These are phyloP conservation scores for Ariopsis seemanni DNA, from an alignment of 2,113 vertebrate genomes.

Conservation along the genomic window DNA sequence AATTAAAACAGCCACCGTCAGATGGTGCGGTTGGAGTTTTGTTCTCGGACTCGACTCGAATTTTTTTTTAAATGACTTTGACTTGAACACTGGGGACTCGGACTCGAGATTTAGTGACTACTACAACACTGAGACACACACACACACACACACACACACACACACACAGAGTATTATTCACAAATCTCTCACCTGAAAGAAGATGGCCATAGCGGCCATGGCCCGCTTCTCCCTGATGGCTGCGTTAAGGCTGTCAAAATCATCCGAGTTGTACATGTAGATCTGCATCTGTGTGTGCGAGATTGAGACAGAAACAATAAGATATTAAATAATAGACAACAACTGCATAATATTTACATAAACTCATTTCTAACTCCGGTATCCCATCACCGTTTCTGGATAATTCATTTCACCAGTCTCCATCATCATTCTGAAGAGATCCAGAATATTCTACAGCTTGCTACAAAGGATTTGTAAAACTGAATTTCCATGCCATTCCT, in stretches of 20 bases:
- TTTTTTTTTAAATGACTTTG: too few species aligned
- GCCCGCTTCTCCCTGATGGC: constrained; percentile 89
- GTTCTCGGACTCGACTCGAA: too few species aligned
- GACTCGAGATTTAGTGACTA: too few species aligned
- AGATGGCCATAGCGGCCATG: constrained; percentile 88
- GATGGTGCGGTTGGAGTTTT: too few species aligned
- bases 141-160: constrained; percentile 28
- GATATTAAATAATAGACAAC: background rate
- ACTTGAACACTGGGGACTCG: too few species aligned
- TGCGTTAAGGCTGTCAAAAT: constrained; percentile 90
- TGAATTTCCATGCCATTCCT: background rate
- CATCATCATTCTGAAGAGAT: background rate
- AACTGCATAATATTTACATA: background rate
- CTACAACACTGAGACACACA: background rate
- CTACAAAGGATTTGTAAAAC: background rate
- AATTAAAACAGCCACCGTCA: too few species aligned
- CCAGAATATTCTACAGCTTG: background rate
- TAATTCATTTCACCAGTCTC: background rate
- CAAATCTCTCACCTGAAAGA: constrained; percentile 86
- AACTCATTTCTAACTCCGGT: background rate
- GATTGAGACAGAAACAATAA: constrained; percentile 2
- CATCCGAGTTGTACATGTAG: constrained; percentile 96
- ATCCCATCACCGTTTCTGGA: background rate
- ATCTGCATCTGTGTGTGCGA: constrained; percentile 89
- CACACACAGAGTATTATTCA: background rate